Evolutionary conservation across 2,797 vertebrate genomes (phyloP).

Genomic region (Carapus acus): DNA sequence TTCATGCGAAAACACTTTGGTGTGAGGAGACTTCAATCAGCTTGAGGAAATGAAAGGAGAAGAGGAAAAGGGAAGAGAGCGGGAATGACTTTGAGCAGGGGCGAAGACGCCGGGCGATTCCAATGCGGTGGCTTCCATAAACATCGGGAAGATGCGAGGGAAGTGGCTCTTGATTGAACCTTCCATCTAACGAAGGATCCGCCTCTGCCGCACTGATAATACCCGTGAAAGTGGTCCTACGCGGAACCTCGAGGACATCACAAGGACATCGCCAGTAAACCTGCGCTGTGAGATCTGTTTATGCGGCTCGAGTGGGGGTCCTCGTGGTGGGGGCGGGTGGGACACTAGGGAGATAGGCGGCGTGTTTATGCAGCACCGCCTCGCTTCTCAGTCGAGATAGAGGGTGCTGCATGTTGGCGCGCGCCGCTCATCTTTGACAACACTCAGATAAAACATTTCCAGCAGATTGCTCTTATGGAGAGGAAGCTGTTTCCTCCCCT

Average conservation of each 20-base stretch:
- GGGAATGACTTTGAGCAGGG: slow-evolving; percentile 55
- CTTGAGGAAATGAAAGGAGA: slow-evolving; percentile 58
- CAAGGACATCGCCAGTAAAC: slow-evolving; percentile 65
- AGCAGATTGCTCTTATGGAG: slow-evolving; percentile 12
- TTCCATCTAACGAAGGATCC: slow-evolving; percentile 44
- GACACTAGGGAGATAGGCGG: slow-evolving; percentile 37
- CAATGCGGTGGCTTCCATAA: slow-evolving; percentile 59
- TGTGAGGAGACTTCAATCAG: slow-evolving; percentile 67
- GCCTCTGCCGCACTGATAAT: slow-evolving; percentile 48
- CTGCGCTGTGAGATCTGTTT: slow-evolving; percentile 53
- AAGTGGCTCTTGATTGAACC: slow-evolving; percentile 61
- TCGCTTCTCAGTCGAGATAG: slow-evolving; percentile 30
- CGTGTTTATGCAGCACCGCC: slow-evolving; percentile 29
- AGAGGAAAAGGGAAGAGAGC: slow-evolving; percentile 43
- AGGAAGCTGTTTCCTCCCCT: slow-evolving; percentile 23
- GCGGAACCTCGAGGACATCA: slow-evolving; percentile 62
- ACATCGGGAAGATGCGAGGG: slow-evolving; percentile 50
- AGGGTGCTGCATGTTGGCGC: slow-evolving; percentile 1
- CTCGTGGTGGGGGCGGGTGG: too few relatives aligned
- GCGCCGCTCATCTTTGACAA: slow-evolving; percentile 27
- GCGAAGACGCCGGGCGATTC: slow-evolving; percentile 56
- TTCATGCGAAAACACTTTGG: slow-evolving; percentile 66
- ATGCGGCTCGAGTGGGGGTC: slow-evolving; percentile 56
- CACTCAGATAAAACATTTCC: slow-evolving; percentile 25
- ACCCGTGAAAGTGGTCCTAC: slow-evolving; percentile 48